Conservation (phyloP, 1,140 invertebrate species). For the Heliothis subflexa region DNA sequence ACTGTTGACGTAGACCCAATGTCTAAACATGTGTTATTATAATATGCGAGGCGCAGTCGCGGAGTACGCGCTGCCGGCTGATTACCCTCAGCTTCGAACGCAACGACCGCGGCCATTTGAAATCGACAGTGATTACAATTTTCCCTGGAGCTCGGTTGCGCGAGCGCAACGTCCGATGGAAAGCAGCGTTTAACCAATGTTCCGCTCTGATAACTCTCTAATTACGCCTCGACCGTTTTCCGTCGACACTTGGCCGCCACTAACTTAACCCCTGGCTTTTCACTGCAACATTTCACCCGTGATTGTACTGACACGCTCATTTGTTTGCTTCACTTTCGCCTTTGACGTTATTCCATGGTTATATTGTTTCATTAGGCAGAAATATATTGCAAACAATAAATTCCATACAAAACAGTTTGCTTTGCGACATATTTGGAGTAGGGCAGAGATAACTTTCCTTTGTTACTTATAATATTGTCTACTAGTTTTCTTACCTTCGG, state of each 20-base stretch:
- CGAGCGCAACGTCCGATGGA: slow-evolving; percentile 83
- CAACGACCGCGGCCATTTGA: slow-evolving; percentile 75
- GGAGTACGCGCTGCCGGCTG: slow-evolving; percentile 54
- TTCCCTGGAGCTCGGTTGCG: slow-evolving; percentile 81
- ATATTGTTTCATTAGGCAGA: slow-evolving; percentile 59
- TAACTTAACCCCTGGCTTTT: slow-evolving; percentile 78
- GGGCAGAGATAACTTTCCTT: slow-evolving; percentile 48
- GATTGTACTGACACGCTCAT: slow-evolving; percentile 64
- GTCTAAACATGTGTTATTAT: slow-evolving; percentile 53
- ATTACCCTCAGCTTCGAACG: slow-evolving; percentile 70
- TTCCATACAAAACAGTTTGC: slow-evolving; percentile 32
- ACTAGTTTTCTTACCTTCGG: background rate
- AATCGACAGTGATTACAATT: slow-evolving; percentile 86
- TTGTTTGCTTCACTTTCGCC: slow-evolving; percentile 78
- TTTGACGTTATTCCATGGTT: slow-evolving; percentile 58
- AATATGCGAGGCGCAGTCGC: slow-evolving; percentile 42
- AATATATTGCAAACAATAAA: slow-evolving; percentile 60
- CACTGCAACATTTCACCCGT: slow-evolving; percentile 73
- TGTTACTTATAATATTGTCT: slow-evolving; percentile 40
- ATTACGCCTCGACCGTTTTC: slow-evolving; percentile 80
- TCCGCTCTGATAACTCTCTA: slow-evolving; percentile 85
- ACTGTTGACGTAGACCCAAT: slow-evolving; percentile 53
- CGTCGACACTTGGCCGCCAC: slow-evolving; percentile 73
- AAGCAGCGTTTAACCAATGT: slow-evolving; percentile 85
- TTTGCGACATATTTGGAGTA: slow-evolving; percentile 55